These are phyloP conservation scores for Drosophila limbata DNA, from an alignment of 2,888 invertebrate species.

Conservation along the genomic window DNA sequence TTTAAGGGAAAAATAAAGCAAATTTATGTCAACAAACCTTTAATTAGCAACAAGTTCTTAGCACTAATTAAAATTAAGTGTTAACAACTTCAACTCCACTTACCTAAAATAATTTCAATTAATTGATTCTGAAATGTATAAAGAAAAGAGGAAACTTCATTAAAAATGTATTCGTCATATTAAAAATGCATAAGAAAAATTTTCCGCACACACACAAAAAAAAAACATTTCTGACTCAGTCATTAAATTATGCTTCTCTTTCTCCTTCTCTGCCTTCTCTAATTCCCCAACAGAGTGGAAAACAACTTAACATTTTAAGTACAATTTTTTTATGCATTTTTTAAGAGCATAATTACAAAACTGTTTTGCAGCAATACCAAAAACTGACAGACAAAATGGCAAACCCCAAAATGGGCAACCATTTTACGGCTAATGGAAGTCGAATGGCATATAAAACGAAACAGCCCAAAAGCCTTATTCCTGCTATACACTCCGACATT, in stretches of 20 bases:
- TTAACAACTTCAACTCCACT: constrained; percentile 32
- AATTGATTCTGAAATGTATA: constrained; percentile 52
- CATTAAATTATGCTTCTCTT: constrained; percentile 11
- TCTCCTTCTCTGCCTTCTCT: not conserved
- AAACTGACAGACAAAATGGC: constrained; percentile 28
- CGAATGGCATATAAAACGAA: constrained; percentile 42
- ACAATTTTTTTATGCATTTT: constrained; percentile 57
- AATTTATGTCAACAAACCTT: not conserved
- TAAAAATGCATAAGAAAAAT: constrained; percentile 36
- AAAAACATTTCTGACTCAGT: constrained; percentile 23
- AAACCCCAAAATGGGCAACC: constrained; percentile 39
- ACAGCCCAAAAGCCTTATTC: not conserved
- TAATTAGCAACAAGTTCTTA: not conserved
- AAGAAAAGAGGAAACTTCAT: constrained; percentile 23
- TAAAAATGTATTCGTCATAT: constrained; percentile 30
- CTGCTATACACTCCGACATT: not conserved
- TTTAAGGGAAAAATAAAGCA: not conserved
- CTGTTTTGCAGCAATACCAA: constrained; percentile 22
- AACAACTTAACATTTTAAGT: constrained; percentile 42
- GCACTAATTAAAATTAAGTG: constrained; percentile 14
- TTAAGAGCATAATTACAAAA: constrained; percentile 64
- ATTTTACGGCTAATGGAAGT: constrained; percentile 68
- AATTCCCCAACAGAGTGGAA: constrained; percentile 2
- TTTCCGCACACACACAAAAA: constrained; percentile 1
- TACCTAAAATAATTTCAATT: constrained; percentile 48